Base-by-base conservation (phyloP, 2,113 vertebrate species). In the Prionailurus viverrinus region DNA sequence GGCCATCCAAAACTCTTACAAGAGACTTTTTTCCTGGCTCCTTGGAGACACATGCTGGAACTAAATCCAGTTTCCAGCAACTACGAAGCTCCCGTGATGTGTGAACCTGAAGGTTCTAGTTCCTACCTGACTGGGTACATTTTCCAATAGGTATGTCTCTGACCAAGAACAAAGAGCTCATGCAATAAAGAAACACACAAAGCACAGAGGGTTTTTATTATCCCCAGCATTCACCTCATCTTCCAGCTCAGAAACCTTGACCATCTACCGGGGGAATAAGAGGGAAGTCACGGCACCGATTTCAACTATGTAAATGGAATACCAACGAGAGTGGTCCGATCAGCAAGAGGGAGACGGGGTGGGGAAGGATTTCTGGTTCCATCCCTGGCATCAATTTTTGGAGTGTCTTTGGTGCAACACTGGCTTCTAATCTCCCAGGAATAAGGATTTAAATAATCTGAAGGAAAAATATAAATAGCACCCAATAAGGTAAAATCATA, bases 1-100 rank as follows among this genome's bases (percentile, higher is more conserved):
- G 63, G 81, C 55, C 95, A 91, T 80, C 51, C 85, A 55, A 88
- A 78, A 79, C 81, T 97, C 86, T 97, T 89, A 89, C 76, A 85
- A 94, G 63, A 76, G n/a, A 73, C 39, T 10, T 83, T 39, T 31
- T 66, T 10, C 74, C 27, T 27, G 6, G 78, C 80, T 96, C 73
- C 71, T n/a, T 89, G 45, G 73, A 65, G 84, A 83, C 96, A 85
- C 94, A 85, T 61, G 95, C 90, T 74, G 25, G 53, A 89, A 96
- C 80, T n/a, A 88, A 93, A 81, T 61, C 76, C 55, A 15, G 27
- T 93, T 61, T 91, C 87, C 89, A 90, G 89, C 2, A 45, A 92
- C 71, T 84, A 41, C 4, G 27, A 88, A 39, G 68, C n/a, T 61
- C 73, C 0, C 33, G n/a, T 84, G 71, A 89, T 6, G 1, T 69